Evolutionary conservation across 2,888 invertebrate genomes (phyloP), one percentile per base, ranked within the genome.

Genomic region (Meganola albula): DNA sequence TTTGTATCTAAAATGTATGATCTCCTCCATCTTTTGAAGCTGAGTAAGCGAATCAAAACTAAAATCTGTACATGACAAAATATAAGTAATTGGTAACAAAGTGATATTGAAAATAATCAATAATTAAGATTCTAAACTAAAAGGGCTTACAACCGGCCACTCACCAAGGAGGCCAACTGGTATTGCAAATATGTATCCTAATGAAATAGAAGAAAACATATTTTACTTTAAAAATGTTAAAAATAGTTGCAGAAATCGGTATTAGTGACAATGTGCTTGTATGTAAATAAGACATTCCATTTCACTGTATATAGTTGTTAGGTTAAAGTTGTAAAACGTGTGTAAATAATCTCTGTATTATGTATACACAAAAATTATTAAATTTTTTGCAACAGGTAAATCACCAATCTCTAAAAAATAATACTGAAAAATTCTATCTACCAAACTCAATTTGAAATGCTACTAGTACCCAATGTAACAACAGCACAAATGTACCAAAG

Each of bases 161-260:
- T 85, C 84, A 85, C 85, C 84, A 83, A 68, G 43, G 80, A 77
- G 82, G 83, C 79, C 77, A 82, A 69, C 83, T 83, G 83, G 79
- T 76, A 76, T 80, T 82, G 80, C 74, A 82, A 82, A 80, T 70
- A 85, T 52, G 82, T 73, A 73, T 84, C 85, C 85, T 84, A 78
- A 74, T 74, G 54, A 68, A 77, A 79, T 74, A 74, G 68, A 83
- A 79, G 79, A 66, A 68, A 61, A 44, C 39, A 29, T 38, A 49
- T 58, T 63, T 71, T 63, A 66, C n/a, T n/a, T n/a, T n/a, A n/a
- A n/a, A n/a, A n/a, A n/a, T n/a, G n/a, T n/a, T n/a, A n/a, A n/a
- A n/a, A n/a, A n/a, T n/a, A n/a, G n/a, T n/a, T n/a, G n/a, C 40
- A 34, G 22, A 39, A 46, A 53, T 50, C 40, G 39, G 43, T 30